phyloP scores from a whole-genome alignment of 2,113 vertebrate species.

The Catharus fuscescens region DNA sequence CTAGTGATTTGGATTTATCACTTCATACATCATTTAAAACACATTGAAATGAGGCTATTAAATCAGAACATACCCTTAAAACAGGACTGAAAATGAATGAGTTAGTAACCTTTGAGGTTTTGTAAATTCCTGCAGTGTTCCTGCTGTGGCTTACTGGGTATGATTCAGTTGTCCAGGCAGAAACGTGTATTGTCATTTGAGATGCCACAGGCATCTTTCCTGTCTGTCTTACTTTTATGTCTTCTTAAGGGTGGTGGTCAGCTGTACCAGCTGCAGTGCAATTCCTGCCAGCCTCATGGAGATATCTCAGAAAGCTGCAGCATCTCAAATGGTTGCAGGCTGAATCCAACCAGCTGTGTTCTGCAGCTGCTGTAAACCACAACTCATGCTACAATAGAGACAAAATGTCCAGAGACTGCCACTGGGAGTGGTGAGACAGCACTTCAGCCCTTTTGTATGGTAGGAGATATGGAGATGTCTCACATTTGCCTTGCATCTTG shows the following conservation, averaged over 20 bases:
- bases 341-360: not conserved
- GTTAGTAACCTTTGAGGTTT: not conserved
- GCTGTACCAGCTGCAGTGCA: not conserved
- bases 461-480: rapidly evolving
- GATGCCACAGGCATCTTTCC: not conserved
- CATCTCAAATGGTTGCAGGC: not conserved
- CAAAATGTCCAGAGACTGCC: not conserved
- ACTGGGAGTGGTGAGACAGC: not conserved
- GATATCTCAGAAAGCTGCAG: not conserved
- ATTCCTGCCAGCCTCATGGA: not conserved
- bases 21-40: not conserved
- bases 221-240: not conserved
- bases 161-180: not conserved
- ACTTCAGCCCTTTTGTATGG: not conserved
- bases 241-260: not conserved
- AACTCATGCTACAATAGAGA: not conserved
- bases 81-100: not conserved
- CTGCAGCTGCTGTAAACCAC: not conserved
- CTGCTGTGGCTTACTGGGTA: not conserved
- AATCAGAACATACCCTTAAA: not conserved
- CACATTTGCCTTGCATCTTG: not conserved
- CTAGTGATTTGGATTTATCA: not conserved
- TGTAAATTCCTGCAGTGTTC: not conserved
- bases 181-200: not conserved
- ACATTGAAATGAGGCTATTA: not conserved